These are phyloP conservation scores for Synergus japonicus DNA, from an alignment of 2,888 invertebrate genomes.

Conservation along the genomic window DNA sequence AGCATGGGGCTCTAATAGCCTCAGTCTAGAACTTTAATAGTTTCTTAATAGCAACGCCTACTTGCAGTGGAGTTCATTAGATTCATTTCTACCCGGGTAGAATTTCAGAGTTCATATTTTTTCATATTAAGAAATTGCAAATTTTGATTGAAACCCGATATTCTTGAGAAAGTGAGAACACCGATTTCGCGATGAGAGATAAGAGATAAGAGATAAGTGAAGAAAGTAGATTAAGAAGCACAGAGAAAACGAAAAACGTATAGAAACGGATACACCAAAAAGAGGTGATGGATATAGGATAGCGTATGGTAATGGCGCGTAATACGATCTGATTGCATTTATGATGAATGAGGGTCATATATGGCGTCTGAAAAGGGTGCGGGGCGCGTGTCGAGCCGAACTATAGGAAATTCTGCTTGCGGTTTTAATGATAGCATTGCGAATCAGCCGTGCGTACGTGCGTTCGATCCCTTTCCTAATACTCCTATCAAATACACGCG, in stretches of 20 bases:
- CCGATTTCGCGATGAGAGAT: background rate
- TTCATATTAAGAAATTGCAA: background rate
- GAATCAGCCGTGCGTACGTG: slow-evolving; percentile 49
- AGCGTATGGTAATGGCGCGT: slow-evolving; percentile 68
- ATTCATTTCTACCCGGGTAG: no score
- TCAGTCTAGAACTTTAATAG: no score
- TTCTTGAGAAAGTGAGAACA: background rate
- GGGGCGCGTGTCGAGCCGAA: slow-evolving; percentile 59
- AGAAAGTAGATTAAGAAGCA: background rate
- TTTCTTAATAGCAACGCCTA: no score
- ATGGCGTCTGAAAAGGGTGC: slow-evolving; percentile 48
- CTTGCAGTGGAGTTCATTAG: no score
- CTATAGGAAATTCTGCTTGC: slow-evolving; percentile 63
- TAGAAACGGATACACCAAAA: slow-evolving; percentile 30
- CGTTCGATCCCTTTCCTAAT: slow-evolving; percentile 24
- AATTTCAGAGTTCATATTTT: background rate
- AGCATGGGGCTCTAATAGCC: no score
- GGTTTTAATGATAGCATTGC: slow-evolving; percentile 62
- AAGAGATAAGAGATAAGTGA: background rate
- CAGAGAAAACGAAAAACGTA: background rate
- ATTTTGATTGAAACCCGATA: background rate
- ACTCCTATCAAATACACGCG: background rate
- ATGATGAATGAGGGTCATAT: slow-evolving; percentile 65
- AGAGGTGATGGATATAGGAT: slow-evolving; percentile 21
- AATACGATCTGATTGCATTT: slow-evolving; percentile 71